These are phyloP conservation scores for Thamnaconus septentrionalis DNA, from an alignment of 2,113 vertebrate genomes.

Conservation along the genomic window DNA sequence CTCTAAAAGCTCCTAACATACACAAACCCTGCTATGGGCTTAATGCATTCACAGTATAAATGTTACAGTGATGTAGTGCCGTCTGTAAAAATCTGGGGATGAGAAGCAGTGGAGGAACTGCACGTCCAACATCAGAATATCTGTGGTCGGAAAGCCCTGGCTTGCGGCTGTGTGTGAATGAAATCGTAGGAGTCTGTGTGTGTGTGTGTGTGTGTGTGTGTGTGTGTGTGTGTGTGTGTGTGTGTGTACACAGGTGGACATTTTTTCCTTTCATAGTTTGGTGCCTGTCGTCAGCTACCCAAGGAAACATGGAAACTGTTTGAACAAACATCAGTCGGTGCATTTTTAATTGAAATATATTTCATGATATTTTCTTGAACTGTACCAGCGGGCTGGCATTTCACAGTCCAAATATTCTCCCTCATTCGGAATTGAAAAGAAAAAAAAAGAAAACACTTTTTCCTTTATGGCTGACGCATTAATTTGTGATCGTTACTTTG, in stretches of 20 bases:
- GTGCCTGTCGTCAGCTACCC: background rate
- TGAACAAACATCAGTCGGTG: no score
- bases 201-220: no score
- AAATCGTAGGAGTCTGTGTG: no score
- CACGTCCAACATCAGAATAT: conserved; percentile 50
- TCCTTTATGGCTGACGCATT: no score
- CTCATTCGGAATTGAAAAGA: no score
- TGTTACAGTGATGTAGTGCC: conserved; percentile 19
- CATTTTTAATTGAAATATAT: no score
- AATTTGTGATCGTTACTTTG: no score
- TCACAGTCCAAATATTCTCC: no score
- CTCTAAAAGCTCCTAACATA: background rate
- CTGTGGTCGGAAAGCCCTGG: conserved; percentile 45
- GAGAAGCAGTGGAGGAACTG: conserved; percentile 49
- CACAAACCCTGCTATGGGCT: conserved; percentile 9
- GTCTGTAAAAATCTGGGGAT: conserved; percentile 41
- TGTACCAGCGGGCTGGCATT: no score
- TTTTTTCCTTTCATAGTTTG: conserved; percentile 1
- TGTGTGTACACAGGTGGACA: background rate
- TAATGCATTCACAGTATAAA: conserved; percentile 24
- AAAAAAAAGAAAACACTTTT: no score
- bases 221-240: conserved; percentile 1
- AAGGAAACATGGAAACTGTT: no score
- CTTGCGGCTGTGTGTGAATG: conserved; percentile 4
- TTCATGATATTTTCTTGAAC: no score